phyloP scores from a whole-genome alignment of 2,797 vertebrate genomes.

The Xiphophorus birchmanni region DNA sequence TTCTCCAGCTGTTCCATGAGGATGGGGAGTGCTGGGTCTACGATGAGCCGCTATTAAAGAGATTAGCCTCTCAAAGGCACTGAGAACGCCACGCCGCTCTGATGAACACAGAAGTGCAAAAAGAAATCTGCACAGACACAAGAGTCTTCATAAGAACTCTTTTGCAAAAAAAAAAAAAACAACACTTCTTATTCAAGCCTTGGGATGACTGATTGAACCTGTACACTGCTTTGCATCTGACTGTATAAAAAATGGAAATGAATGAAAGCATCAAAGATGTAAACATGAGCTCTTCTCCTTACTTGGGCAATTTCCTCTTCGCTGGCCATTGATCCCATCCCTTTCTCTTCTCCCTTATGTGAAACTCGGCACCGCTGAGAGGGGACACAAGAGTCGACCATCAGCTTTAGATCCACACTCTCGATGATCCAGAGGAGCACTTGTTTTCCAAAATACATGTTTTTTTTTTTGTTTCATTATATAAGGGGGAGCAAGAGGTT shows the following conservation, averaged over 20 bases:
- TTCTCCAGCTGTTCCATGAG: conserved; percentile 92
- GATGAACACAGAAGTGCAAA: conserved; percentile 53
- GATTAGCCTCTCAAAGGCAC: conserved; percentile 86
- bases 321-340: conserved; percentile 53
- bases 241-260: conserved; percentile 73
- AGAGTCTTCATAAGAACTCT: conserved; percentile 86
- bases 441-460: conserved; percentile 36
- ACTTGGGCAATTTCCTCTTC: conserved; percentile 67
- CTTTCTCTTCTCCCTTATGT: conserved; percentile 49
- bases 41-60: conserved; percentile 95
- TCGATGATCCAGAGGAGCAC: conserved; percentile 45
- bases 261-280: conserved; percentile 72
- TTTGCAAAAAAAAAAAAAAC: conserved; percentile 68
- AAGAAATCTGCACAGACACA: conserved; percentile 59
- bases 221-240: conserved; percentile 84
- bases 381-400: conserved; percentile 35
- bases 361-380: conserved; percentile 52
- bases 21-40: conserved; percentile 99
- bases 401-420: conserved; percentile 57
- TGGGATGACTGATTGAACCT: conserved; percentile 81
- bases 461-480: conserved; percentile 1
- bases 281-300: conserved; percentile 69
- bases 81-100: conserved; percentile 68
- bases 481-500: conserved; percentile 3
- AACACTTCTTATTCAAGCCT: conserved; percentile 80